Percentiles rank a stretch among this genome's conserved stretches.
These are phyloP conservation scores for Hylaeus anthracinus DNA, from an alignment of 1,140 invertebrate genomes.

Conservation along the genomic window DNA sequence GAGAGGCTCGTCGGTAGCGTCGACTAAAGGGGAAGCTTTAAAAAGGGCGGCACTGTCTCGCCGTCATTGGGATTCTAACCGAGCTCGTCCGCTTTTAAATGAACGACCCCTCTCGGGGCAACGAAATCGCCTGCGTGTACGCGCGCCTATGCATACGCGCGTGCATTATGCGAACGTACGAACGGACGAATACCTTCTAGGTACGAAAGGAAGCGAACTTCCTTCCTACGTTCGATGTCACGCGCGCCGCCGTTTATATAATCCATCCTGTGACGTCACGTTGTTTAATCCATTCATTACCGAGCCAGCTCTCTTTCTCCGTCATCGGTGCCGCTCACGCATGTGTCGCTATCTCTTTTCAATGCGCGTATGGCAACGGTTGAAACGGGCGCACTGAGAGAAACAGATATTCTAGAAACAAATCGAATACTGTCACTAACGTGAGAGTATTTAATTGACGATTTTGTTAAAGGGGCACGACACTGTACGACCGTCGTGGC, in stretches of 20 bases:
- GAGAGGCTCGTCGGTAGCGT: neutral
- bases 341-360: neutral
- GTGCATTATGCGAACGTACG: constrained; percentile 26
- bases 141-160: constrained; percentile 4
- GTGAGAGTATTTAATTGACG: too few species aligned
- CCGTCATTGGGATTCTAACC: constrained; percentile 64
- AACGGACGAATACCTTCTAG: constrained; percentile 63
- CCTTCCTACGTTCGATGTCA: constrained; percentile 74
- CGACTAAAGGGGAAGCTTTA: constrained; percentile 46
- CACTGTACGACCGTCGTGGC: too few species aligned
- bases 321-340: constrained; percentile 21
- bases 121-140: constrained; percentile 50
- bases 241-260: constrained; percentile 71
- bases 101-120: constrained; percentile 57
- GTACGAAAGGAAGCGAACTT: constrained; percentile 74
- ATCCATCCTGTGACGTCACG: constrained; percentile 74
- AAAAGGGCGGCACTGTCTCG: constrained; percentile 54
- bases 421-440: too few species aligned
- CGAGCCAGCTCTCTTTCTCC: constrained; percentile 36
- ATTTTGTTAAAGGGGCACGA: too few species aligned
- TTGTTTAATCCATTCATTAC: constrained; percentile 74
- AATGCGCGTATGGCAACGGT: too few species aligned
- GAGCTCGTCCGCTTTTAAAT: constrained; percentile 67
- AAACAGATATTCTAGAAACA: too few species aligned
- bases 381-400: too few species aligned